These are phyloP conservation scores for Drosophila fuyamai DNA, from an alignment of 1,140 invertebrate species.

Conservation along the genomic window DNA sequence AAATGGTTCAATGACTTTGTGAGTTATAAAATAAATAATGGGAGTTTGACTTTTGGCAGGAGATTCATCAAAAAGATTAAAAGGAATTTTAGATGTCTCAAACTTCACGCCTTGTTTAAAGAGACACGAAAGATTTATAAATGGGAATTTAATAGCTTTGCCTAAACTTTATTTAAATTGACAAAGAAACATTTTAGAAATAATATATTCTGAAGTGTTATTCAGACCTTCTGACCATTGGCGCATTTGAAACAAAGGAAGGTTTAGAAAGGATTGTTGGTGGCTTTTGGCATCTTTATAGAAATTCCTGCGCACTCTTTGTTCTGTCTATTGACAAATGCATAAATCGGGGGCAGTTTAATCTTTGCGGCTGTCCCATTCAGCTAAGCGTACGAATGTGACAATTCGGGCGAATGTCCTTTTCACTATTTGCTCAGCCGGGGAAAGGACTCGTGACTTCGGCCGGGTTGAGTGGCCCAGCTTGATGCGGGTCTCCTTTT, in stretches of 20 bases:
- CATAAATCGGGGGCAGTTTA: conserved; percentile 44
- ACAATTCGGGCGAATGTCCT: conserved; percentile 62
- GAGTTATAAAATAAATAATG: conserved; percentile 16
- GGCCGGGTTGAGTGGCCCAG: conserved; percentile 27
- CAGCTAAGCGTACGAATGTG: conserved; percentile 44
- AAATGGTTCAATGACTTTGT: conserved; percentile 16
- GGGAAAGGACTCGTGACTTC: conserved; percentile 25
- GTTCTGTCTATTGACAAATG: conserved; percentile 29
- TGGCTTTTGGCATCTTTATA: conserved; percentile 14
- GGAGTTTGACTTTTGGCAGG: background rate
- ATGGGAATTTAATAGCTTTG: too few relatives aligned
- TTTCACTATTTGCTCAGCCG: conserved; percentile 52
- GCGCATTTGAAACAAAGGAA: conserved; percentile 17
- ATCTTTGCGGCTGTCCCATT: conserved; percentile 38
- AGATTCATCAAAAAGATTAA: background rate
- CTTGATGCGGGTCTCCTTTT: conserved; percentile 16
- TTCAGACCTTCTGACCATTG: conserved; percentile 19
- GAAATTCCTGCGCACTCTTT: conserved; percentile 26
- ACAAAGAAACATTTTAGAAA: background rate
- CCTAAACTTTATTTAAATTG: too few relatives aligned
- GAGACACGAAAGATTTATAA: too few relatives aligned
- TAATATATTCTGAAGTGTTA: conserved; percentile 5
- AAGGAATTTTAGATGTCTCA: background rate
- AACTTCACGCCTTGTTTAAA: too few relatives aligned
- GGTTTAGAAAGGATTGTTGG: conserved; percentile 5